Percentiles rank a stretch among this genome's conserved stretches.
phyloP scores from a whole-genome alignment of 2,113 vertebrate genomes.

The Colius striatus region DNA sequence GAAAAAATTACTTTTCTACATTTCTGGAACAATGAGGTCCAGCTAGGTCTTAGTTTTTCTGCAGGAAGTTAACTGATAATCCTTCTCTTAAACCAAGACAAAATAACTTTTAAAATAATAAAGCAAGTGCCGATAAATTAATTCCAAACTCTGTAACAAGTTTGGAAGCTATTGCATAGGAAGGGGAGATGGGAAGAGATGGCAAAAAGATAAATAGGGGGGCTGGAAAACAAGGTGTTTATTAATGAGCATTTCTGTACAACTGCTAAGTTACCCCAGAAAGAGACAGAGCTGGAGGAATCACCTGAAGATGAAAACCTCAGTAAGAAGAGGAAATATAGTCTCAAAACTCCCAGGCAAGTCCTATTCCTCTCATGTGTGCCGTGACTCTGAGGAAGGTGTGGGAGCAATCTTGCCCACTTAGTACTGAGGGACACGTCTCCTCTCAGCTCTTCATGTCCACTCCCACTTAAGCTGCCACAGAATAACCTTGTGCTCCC shows the following conservation, averaged over 20 bases:
- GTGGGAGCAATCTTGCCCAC: not conserved
- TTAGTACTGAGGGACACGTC: not conserved
- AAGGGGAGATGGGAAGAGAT: not conserved
- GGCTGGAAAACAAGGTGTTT: not conserved
- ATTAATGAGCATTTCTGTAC: not conserved
- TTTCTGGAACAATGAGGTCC: not conserved
- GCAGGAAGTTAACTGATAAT: not conserved
- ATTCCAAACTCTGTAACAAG: not conserved
- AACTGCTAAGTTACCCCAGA: not conserved
- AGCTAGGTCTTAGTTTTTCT: not conserved
- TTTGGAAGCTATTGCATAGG: not conserved
- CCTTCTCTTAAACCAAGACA: not conserved
- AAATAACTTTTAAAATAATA: not conserved
- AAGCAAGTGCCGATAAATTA: not conserved
- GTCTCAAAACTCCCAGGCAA: not conserved
- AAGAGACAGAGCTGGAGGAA: not conserved
- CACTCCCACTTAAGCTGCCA: constrained; percentile 20
- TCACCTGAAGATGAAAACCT: not conserved
- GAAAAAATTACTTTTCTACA: not conserved
- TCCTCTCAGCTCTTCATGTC: not conserved
- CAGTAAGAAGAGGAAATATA: not conserved
- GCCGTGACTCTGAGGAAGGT: not conserved
- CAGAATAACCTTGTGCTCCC: constrained; percentile 39
- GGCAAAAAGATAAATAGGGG: not conserved
- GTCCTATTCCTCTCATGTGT: rapidly evolving